A percentile compares a stretch with the other conserved stretches of the same genome.
Evolutionary conservation across 1,140 invertebrate species (phyloP).

Genomic region (Aphidius ervi): DNA sequence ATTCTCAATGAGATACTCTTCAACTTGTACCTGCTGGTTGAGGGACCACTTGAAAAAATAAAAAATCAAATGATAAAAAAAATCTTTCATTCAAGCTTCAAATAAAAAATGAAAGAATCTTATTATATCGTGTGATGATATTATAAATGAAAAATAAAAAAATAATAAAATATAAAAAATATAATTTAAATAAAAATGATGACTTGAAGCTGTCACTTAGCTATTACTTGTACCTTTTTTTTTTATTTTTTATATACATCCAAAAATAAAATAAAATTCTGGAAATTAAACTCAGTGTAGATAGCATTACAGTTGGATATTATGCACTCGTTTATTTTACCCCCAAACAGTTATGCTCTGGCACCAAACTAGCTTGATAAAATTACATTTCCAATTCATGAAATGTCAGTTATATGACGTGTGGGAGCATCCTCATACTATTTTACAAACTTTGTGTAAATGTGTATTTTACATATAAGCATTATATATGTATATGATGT

Average conservation of each 20-base stretch:
- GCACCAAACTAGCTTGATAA: conserved; percentile 38
- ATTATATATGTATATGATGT: too few relatives aligned
- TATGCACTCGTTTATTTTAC: conserved; percentile 49
- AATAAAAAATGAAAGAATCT: too few relatives aligned
- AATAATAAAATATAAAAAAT: too few relatives aligned
- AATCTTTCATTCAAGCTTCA: neutral
- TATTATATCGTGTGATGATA: too few relatives aligned
- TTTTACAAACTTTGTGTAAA: neutral
- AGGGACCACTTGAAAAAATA: neutral
- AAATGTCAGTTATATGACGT: conserved; percentile 47
- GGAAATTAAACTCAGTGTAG: neutral
- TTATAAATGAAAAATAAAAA: conserved; percentile 14
- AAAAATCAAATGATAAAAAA: conserved; percentile 4
- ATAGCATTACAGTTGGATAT: conserved; percentile 22
- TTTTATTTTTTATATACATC: conserved; percentile 19
- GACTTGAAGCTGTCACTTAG: conserved; percentile 2
- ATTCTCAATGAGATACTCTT: conserved; percentile 5
- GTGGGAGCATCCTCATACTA: conserved; percentile 27
- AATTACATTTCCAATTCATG: conserved; percentile 54
- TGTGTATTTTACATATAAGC: too few relatives aligned
- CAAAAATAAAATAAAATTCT: conserved; percentile 12
- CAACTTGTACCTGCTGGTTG: neutral
- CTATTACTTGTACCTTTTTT: conserved; percentile 24
- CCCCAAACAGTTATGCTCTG: conserved; percentile 46
- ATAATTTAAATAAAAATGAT: too few relatives aligned